phyloP scores from a whole-genome alignment of 2,113 vertebrate species.

The Enhydra lutris region DNA sequence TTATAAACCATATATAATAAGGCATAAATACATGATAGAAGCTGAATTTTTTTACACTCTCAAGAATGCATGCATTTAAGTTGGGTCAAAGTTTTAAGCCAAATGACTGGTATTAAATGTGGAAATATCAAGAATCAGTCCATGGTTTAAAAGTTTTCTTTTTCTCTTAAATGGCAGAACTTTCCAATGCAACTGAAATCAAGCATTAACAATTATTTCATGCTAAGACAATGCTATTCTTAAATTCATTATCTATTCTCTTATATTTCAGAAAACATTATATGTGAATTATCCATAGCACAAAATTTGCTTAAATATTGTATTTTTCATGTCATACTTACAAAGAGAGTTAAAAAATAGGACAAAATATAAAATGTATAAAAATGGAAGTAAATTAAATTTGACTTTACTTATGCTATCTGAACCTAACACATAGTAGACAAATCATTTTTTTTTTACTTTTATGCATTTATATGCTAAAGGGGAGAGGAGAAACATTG shows the following conservation, averaged over 20 bases:
- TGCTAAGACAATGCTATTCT: background rate
- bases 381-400: background rate
- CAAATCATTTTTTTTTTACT: background rate
- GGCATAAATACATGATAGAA: background rate
- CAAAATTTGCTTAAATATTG: background rate
- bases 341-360: background rate
- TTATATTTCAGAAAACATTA: slow-evolving; percentile 11
- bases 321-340: background rate
- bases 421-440: background rate
- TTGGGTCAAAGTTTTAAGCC: background rate
- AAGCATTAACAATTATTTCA: background rate
- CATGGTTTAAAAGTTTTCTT: background rate
- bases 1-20: background rate
- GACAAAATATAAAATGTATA: background rate
- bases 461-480: background rate
- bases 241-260: background rate
- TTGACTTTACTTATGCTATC: background rate
- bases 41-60: background rate
- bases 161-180: background rate
- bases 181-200: background rate
- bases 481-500: background rate
- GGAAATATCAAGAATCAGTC: background rate
- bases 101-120: background rate
- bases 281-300: background rate
- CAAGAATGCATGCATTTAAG: background rate